These are phyloP conservation scores for Ariolimax columbianus DNA, from an alignment of 2,888 invertebrate genomes.

Conservation along the genomic window DNA sequence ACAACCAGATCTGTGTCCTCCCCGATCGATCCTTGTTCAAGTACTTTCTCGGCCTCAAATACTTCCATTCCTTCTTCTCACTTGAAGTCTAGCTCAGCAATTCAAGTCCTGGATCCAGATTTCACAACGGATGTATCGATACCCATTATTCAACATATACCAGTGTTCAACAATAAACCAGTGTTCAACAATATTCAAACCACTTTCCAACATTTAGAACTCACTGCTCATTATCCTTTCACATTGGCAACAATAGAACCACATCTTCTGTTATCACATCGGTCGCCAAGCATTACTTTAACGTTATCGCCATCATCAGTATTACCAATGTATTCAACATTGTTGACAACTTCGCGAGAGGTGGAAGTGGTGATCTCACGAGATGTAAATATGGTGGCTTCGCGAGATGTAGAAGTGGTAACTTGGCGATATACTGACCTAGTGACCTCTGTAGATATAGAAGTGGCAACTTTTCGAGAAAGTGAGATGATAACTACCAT, in stretches of 20 bases:
- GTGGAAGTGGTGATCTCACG: neutral
- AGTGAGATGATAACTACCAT: too few relatives aligned
- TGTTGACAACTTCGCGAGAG: neutral
- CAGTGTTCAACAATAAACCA: too few relatives aligned
- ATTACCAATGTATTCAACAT: neutral
- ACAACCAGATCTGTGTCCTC: too few relatives aligned
- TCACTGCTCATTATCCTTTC: too few relatives aligned
- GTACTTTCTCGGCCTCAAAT: neutral
- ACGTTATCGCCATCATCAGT: neutral
- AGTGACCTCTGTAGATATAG: neutral
- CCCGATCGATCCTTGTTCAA: neutral
- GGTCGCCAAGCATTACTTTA: neutral
- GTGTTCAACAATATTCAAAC: too few relatives aligned
- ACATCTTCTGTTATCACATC: neutral
- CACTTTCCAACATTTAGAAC: too few relatives aligned
- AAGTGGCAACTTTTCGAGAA: too few relatives aligned
- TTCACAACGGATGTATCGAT: too few relatives aligned
- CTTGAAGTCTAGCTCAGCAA: neutral
- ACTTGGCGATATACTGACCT: neutral
- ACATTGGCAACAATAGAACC: neutral
- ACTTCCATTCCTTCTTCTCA: neutral
- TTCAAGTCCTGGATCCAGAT: neutral
- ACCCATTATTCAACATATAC: too few relatives aligned
- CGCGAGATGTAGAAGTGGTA: slow-evolving; percentile 13
- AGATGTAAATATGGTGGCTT: too few relatives aligned